Base-by-base conservation (phyloP, 1,140 invertebrate genomes). In the Chymomyza costata region DNA sequence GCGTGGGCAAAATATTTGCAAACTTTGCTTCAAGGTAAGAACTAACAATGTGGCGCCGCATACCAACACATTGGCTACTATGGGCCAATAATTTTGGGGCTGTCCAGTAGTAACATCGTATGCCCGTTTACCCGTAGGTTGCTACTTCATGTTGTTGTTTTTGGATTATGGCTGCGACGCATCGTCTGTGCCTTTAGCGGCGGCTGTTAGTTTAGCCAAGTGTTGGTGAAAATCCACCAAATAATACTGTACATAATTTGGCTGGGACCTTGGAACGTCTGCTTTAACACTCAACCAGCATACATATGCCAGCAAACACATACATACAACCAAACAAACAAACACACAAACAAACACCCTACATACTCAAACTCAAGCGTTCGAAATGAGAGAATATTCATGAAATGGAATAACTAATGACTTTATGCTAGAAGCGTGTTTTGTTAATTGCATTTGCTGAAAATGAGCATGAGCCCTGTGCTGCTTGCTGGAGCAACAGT, bases 381-480 rank as follows among this genome's bases (percentile, higher is more conserved):
- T 49, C 46, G 46, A 39, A 49, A 38, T 49, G 19, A 35, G 39
- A 69, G 57, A 61, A 65, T 66, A 78, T 78, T 78, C 71, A 78
- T 78, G 71, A 78, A 78, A 78, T 78, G 71, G 71, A 78, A 78
- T 78, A 78, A 78, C 71, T 78, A 78, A 78, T 78, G 71, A 78
- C 73, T 78, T 78, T 80, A 80, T 78, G 71, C 71, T 78, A 59
- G 73, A 65, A 78, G 71, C 71, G 71, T 80, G 71, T 78, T 78
- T 78, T 78, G 71, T 78, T 78, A 78, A 78, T 78, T 78, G 71
- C 73, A 78, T 78, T 78, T 78, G 71, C 65, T 62, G 65, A 69
- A 69, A 71, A 66, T 58, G 41, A 71, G 47, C 51, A 49, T 53
- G 40, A 54, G 56, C 19, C n/a, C n/a, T n/a, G 44, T 14, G 14